A percentile compares a stretch with the other conserved stretches of the same genome.
Evolutionary conservation across 2,113 vertebrate genomes (phyloP).

Genomic region (Rhinogobius similis): DNA sequence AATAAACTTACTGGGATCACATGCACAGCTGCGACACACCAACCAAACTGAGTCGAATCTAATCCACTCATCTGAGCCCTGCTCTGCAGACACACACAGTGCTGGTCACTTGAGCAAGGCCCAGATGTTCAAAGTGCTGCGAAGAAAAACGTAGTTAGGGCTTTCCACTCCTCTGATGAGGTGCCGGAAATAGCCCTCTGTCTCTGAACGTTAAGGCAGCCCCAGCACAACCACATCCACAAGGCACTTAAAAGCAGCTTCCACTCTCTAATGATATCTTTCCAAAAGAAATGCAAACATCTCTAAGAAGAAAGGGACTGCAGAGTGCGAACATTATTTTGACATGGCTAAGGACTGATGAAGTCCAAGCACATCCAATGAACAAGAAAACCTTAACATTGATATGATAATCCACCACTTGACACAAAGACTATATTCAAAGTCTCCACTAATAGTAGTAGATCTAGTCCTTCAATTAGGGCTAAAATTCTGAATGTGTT

Average conservation of each 20-base stretch:
- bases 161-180: constrained; percentile 39
- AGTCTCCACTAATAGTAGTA: too few relatives aligned
- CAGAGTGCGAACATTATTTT: neutral
- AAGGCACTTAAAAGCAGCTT: constrained; percentile 19
- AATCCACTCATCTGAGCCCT: constrained; percentile 36
- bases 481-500: too few relatives aligned
- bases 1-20: constrained; percentile 26
- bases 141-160: constrained; percentile 36
- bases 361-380: neutral
- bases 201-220: constrained; percentile 25
- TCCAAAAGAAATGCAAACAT: constrained; percentile 8
- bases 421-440: too few relatives aligned
- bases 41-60: constrained; percentile 31
- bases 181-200: constrained; percentile 31
- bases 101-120: constrained; percentile 31
- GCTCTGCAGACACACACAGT: constrained; percentile 18
- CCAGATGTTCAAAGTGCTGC: constrained; percentile 49
- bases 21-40: constrained; percentile 38
- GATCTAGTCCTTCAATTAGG: too few relatives aligned
- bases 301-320: neutral
- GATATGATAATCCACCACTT: neutral
- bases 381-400: neutral
- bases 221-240: constrained; percentile 20
- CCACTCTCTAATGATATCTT: constrained; percentile 1
- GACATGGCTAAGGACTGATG: neutral